Evolutionary conservation across 2,888 invertebrate genomes (phyloP).

Genomic region (Chrysolina haemoptera): DNA sequence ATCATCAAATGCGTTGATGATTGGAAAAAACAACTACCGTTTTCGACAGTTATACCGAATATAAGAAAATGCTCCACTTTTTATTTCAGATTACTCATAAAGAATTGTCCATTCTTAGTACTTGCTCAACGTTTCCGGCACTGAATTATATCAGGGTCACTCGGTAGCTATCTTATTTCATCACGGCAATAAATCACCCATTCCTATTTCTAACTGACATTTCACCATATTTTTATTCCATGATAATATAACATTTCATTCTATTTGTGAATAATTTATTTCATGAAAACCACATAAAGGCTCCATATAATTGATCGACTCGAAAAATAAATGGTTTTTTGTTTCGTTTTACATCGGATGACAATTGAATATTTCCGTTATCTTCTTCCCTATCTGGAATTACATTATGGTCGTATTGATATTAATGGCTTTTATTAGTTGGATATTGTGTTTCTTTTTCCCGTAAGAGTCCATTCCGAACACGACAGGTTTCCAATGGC

Average conservation of each 20-base stretch:
- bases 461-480: constrained; percentile 39
- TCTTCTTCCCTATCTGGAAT: constrained; percentile 48
- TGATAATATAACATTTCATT: constrained; percentile 50
- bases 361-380: constrained; percentile 48
- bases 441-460: constrained; percentile 48
- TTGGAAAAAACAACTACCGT: too few species aligned
- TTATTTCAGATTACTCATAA: too few species aligned
- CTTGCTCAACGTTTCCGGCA: neutral
- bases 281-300: constrained; percentile 49
- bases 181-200: constrained; percentile 37
- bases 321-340: constrained; percentile 47
- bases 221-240: constrained; percentile 46
- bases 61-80: too few species aligned
- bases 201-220: constrained; percentile 31
- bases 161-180: neutral
- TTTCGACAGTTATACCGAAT: too few species aligned
- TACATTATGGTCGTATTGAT: constrained; percentile 50
- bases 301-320: constrained; percentile 48
- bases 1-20: too few species aligned
- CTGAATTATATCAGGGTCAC: neutral
- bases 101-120: neutral
- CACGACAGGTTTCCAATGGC: constrained; percentile 43
- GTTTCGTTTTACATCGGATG: constrained; percentile 40
- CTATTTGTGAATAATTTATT: constrained; percentile 50
- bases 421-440: constrained; percentile 52